These are phyloP conservation scores for Brachionus rotundiformis DNA, from an alignment of 1,140 invertebrate genomes.

Conservation along the genomic window DNA sequence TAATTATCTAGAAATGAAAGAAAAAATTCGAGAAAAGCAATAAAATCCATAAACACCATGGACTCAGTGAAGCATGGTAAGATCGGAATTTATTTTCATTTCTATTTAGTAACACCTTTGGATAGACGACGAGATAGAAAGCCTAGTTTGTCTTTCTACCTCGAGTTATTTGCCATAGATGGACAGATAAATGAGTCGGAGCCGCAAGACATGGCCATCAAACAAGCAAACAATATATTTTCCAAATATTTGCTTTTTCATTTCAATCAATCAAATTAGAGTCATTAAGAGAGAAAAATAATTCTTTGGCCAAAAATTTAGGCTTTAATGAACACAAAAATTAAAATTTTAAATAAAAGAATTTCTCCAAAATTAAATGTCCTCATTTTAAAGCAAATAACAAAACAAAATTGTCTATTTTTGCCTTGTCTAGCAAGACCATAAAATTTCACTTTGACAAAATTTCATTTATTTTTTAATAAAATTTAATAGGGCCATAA, in stretches of 20 bases:
- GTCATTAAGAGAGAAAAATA: conserved; percentile 13
- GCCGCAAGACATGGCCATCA: neutral
- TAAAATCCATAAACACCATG: conserved; percentile 33
- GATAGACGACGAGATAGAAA: neutral
- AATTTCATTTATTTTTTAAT: conserved; percentile 25
- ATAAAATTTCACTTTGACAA: conserved; percentile 11
- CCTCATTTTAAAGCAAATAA: neutral
- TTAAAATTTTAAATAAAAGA: conserved; percentile 22
- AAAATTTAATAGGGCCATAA: neutral
- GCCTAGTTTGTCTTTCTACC: neutral
- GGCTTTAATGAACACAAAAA: conserved; percentile 42
- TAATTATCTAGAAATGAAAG: conserved; percentile 35
- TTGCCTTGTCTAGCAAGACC: neutral
- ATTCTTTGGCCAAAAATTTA: conserved; percentile 41
- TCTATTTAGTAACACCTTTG: conserved; percentile 5
- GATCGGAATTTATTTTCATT: conserved; percentile 27
- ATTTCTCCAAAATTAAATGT: conserved; percentile 12
- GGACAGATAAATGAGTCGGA: neutral
- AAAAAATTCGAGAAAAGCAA: conserved; percentile 14
- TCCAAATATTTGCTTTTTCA: neutral
- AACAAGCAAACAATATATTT: conserved; percentile 19
- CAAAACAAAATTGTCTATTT: conserved; percentile 26
- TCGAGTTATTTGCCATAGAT: conserved; percentile 20
- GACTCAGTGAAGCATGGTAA: neutral
- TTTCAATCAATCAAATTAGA: conserved; percentile 31